A percentile compares a stretch with the other conserved stretches of the same genome.
These are phyloP conservation scores for Stenolophus ochropezus DNA, from an alignment of 2,888 invertebrate species.

Conservation along the genomic window DNA sequence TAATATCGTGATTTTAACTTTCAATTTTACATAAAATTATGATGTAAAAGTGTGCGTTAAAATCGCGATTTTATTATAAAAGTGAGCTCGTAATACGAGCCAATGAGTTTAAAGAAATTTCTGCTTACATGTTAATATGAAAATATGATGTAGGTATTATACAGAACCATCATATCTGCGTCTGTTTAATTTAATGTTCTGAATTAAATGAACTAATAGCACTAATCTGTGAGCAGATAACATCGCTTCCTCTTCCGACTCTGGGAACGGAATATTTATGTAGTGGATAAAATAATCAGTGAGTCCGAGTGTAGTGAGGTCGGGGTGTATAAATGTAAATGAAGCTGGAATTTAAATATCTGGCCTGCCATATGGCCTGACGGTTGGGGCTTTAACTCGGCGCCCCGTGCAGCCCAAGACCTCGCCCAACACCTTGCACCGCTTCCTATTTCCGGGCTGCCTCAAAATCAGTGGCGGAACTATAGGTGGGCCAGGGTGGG, in stretches of 20 bases:
- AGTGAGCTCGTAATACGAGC: too few relatives aligned
- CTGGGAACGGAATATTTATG: background rate
- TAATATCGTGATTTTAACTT: too few relatives aligned
- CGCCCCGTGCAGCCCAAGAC: slow-evolving; percentile 6
- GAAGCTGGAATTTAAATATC: slow-evolving; percentile 28
- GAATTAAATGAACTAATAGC: background rate
- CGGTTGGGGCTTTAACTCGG: slow-evolving; percentile 24
- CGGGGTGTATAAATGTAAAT: slow-evolving; percentile 22
- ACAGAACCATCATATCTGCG: too few relatives aligned
- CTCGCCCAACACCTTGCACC: background rate
- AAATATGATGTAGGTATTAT: too few relatives aligned
- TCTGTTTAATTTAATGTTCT: background rate
- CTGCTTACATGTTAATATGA: too few relatives aligned
- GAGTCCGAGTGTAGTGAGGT: background rate
- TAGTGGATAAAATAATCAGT: background rate
- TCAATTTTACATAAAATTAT: too few relatives aligned
- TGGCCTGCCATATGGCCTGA: slow-evolving; percentile 1
- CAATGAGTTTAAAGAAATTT: too few relatives aligned
- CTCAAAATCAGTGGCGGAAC: too few relatives aligned
- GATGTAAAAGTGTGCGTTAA: too few relatives aligned
- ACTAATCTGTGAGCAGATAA: background rate
- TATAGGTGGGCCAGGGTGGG: too few relatives aligned
- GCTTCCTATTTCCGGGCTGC: background rate
- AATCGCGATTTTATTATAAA: too few relatives aligned
- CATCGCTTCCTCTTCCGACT: background rate